Base-by-base conservation (phyloP, 2,888 invertebrate species). In the Drosophila austrosaltans region DNA sequence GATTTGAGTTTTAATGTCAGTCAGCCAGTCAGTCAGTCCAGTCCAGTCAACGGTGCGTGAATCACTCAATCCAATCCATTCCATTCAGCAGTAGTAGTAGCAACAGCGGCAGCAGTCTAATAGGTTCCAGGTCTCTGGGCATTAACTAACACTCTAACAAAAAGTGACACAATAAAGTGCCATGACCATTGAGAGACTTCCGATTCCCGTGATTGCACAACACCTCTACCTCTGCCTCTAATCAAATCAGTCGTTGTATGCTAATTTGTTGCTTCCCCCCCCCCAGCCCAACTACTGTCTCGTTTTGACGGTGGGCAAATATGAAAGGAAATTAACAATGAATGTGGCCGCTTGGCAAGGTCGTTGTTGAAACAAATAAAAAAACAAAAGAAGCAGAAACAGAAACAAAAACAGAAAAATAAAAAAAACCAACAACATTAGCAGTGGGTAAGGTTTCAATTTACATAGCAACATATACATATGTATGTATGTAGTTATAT, bases 301-400 rank as follows among this genome's bases (percentile, higher is more conserved):
- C 71, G 62, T 63, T 53, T 73, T 36, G 22, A 16, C 22, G 22
- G 30, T 20, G 74, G 67, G 72, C 67, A 69, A 79, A 77, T 79
- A 72, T 74, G 66, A 81, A 73, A 70, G 82, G 77, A 66, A 73
- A 76, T 66, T 66, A 69, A 71, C 78, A 75, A 77, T 78, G 67
- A 66, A 44, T 66, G 72, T 61, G 53, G 53, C 56, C 25, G 59
- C 30, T 58, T 59, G 59, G 69, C 82, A 82, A 83, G 82, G 82
- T 79, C 82, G 82, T 70, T 54, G 54, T 70, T 54, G 54, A 68
- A 79, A 72, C 58, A 72, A 72, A 75, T 62, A 81, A 75, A 58
- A 57, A 75, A 58, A 57, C 60, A 60, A 32, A 59, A 40, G 36
- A 59, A 40, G 36, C 63, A 40, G 30, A 62, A 40, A 36, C 36